Conservation (phyloP, 2,888 invertebrate species). For the Ectropis crepuscularia region DNA sequence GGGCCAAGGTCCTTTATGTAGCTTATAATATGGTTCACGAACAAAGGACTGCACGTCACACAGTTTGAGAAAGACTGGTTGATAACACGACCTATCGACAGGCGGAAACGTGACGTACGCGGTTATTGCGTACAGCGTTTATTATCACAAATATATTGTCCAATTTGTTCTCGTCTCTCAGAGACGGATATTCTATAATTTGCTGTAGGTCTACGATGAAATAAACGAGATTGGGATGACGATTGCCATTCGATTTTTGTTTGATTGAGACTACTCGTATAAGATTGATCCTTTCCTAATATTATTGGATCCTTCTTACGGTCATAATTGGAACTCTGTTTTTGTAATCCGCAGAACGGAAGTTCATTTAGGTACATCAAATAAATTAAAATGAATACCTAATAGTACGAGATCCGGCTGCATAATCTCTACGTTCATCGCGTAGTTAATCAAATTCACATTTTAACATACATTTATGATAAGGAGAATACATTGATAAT, state of each 20-base stretch:
- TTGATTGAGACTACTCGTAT: not conserved
- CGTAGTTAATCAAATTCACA: no score
- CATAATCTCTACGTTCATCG: no score
- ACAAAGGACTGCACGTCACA: not conserved
- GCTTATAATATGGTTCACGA: not conserved
- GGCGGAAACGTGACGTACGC: slow-evolving; percentile 17
- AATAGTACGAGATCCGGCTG: no score
- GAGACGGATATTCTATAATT: slow-evolving; percentile 21
- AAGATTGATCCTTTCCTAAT: no score
- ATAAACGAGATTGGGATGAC: slow-evolving; percentile 7
- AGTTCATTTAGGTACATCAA: no score
- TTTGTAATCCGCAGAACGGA: no score
- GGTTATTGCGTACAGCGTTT: slow-evolving; percentile 27
- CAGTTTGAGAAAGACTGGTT: slow-evolving; percentile 8
- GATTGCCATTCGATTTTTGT: not conserved
- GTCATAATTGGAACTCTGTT: no score
- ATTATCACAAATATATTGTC: slow-evolving; percentile 25
- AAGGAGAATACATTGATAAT: no score
- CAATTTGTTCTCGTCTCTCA: slow-evolving; percentile 32
- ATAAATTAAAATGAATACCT: no score
- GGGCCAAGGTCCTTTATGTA: no score
- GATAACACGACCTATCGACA: slow-evolving; percentile 27
- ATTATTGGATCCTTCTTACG: no score
- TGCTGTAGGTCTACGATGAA: slow-evolving; percentile 13
- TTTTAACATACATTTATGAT: no score